Evolutionary conservation across 1,140 invertebrate species (phyloP).

Genomic region (Dendroctonus ponderosae): DNA sequence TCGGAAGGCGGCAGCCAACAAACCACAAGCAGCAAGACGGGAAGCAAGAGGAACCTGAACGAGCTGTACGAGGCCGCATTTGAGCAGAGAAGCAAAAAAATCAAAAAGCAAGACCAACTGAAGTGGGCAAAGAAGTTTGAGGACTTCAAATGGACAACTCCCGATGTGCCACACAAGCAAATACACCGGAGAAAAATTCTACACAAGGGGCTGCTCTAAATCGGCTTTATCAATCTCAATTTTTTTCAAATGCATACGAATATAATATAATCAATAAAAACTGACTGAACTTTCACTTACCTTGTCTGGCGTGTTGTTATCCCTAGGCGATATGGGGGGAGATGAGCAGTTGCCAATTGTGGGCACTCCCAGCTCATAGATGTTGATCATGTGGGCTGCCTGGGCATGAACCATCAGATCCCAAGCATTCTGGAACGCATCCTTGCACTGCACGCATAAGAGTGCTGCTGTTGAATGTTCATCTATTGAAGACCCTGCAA

Average conservation of each 20-base stretch:
- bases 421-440: conserved; percentile 73
- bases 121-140: conserved; percentile 22
- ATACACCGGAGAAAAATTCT: conserved; percentile 3
- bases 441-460: conserved; percentile 75
- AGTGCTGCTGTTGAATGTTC: conserved; percentile 51
- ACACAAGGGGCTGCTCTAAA: conserved; percentile 25
- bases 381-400: conserved; percentile 77
- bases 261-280: neutral
- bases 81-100: conserved; percentile 28
- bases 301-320: conserved; percentile 47
- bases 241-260: no score
- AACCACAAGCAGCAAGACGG: neutral
- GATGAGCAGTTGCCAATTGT: conserved; percentile 45
- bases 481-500: conserved; percentile 46
- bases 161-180: neutral
- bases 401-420: conserved; percentile 79
- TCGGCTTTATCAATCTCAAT: neutral
- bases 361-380: conserved; percentile 67
- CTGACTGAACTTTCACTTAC: conserved; percentile 34
- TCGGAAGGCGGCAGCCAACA: no score
- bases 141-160: neutral
- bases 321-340: conserved; percentile 43
- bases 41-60: conserved; percentile 21
- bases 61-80: conserved; percentile 28
- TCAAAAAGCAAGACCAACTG: conserved; percentile 22